Percentiles rank a stretch among this genome's conserved stretches.
These are phyloP conservation scores for Tetrapedia diversipes DNA, from an alignment of 2,888 invertebrate genomes.

Conservation along the genomic window DNA sequence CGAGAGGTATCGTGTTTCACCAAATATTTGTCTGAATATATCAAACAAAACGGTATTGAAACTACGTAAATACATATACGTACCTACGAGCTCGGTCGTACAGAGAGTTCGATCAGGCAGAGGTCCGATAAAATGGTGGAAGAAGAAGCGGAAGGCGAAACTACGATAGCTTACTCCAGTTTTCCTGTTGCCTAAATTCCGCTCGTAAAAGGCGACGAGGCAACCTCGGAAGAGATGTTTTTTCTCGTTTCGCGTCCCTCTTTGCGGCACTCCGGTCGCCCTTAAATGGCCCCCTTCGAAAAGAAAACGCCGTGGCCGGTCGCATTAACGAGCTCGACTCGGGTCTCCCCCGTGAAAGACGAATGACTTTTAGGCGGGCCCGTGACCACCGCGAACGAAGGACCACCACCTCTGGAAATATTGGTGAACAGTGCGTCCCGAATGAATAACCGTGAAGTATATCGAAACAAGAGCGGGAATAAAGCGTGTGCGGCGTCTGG, in stretches of 20 bases:
- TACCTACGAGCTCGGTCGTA: too few relatives aligned
- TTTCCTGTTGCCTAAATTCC: slow-evolving; percentile 12
- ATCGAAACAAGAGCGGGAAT: slow-evolving; percentile 40
- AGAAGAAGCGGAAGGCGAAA: slow-evolving; percentile 4
- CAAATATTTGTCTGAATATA: background rate
- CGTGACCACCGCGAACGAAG: background rate
- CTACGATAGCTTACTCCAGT: background rate
- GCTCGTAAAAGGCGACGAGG: background rate
- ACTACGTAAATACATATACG: too few relatives aligned
- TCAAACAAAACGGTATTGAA: background rate
- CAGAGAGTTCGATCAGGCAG: background rate
- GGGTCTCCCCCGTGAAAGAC: slow-evolving; percentile 39
- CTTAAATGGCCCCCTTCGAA: slow-evolving; percentile 14
- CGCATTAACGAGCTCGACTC: slow-evolving; percentile 2
- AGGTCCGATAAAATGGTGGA: background rate
- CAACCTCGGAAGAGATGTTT: background rate
- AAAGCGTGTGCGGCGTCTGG: slow-evolving; percentile 10
- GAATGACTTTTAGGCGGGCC: slow-evolving; percentile 3
- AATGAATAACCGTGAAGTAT: slow-evolving; percentile 40
- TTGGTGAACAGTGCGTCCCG: slow-evolving; percentile 9
- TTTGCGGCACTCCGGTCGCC: background rate
- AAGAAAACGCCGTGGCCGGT: background rate
- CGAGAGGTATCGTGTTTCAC: too few relatives aligned
- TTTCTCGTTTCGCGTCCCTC: background rate
- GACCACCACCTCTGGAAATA: slow-evolving; percentile 12